Evolutionary conservation across 2,113 vertebrate genomes (phyloP).

Genomic region (Corynorhinus townsendii): DNA sequence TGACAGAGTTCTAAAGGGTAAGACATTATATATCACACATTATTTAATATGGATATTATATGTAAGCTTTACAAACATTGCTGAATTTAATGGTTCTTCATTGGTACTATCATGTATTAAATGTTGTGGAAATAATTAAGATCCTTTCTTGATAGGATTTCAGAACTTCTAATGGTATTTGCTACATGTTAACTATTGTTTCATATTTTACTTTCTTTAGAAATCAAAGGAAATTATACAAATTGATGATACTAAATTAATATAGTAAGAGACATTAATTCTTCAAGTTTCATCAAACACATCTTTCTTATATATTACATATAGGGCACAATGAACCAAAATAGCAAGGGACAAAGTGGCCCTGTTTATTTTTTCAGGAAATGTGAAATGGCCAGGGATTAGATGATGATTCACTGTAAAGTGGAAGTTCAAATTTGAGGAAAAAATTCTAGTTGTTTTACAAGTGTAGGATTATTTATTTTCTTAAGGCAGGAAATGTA

Average conservation of each 20-base stretch:
- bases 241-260: background rate
- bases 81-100: background rate
- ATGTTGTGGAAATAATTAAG: background rate
- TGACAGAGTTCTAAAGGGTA: slow-evolving; percentile 80
- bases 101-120: background rate
- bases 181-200: background rate
- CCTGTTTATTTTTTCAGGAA: background rate
- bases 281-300: background rate
- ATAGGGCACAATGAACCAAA: background rate
- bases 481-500: background rate
- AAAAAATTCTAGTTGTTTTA: slow-evolving; percentile 9
- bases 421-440: background rate
- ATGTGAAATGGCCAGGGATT: background rate
- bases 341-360: background rate
- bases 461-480: background rate
- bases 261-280: background rate
- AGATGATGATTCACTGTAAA: background rate
- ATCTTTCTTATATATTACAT: background rate
- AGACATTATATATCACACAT: slow-evolving; percentile 21
- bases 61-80: background rate
- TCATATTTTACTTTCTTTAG: background rate
- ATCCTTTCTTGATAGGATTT: background rate
- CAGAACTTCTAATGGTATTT: background rate
- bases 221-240: background rate
- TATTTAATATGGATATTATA: no score